phyloP scores from a whole-genome alignment of 2,113 vertebrate species.

The Ailuropoda melanoleuca region DNA sequence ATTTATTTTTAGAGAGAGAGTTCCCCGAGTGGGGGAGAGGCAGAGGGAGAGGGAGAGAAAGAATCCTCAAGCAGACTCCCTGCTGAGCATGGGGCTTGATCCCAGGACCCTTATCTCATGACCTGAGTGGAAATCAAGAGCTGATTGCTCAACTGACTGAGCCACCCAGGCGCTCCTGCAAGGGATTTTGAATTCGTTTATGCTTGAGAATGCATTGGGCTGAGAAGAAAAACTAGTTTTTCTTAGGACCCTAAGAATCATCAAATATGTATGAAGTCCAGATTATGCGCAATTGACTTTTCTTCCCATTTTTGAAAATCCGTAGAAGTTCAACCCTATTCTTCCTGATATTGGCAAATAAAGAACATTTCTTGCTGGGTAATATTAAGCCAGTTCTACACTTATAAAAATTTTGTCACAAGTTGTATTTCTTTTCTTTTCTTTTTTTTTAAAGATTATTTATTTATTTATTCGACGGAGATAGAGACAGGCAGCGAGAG shows the following conservation, averaged over 20 bases:
- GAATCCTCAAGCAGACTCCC: not conserved
- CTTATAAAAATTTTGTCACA: not conserved
- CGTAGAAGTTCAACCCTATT: not conserved
- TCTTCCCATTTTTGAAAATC: slow-evolving; percentile 12
- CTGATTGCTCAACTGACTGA: not conserved
- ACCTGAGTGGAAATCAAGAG: not conserved
- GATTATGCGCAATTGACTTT: not conserved
- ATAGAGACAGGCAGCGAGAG: too few relatives aligned
- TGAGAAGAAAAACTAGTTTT: slow-evolving; percentile 17
- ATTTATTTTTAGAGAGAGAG: not conserved
- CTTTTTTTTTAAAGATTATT: too few relatives aligned
- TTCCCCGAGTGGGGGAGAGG: not conserved
- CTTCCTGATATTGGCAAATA: not conserved
- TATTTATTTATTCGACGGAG: too few relatives aligned
- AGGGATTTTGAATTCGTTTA: not conserved
- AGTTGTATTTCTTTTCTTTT: not conserved
- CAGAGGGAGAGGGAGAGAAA: not conserved
- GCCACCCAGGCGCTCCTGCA: not conserved
- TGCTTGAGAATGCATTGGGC: not conserved
- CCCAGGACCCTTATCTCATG: not conserved
- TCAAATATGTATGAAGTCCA: not conserved
- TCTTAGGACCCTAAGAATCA: not conserved
- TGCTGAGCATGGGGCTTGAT: not conserved
- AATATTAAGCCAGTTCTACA: not conserved
- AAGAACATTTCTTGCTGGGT: slow-evolving; percentile 16